These are phyloP conservation scores for Zingel zingel DNA, from an alignment of 2,113 vertebrate genomes.

Conservation along the genomic window DNA sequence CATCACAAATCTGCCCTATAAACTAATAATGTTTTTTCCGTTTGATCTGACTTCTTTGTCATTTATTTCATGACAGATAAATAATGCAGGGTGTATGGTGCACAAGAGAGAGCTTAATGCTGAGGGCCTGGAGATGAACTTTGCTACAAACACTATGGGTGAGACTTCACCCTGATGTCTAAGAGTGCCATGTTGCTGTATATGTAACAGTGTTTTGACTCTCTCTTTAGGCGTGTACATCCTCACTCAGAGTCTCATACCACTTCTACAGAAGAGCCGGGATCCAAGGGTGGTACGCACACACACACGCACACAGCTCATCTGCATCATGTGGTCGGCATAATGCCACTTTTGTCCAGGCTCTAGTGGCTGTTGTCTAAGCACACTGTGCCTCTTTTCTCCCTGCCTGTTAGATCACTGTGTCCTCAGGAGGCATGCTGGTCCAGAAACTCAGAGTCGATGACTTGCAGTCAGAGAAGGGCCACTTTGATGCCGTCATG, in stretches of 20 bases:
- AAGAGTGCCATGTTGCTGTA: background rate
- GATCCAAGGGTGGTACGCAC: conserved; percentile 82
- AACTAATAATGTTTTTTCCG: background rate
- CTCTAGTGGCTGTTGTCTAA: conserved; percentile 61
- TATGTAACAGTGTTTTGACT: background rate
- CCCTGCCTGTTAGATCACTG: conserved; percentile 78
- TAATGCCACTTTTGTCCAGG: conserved; percentile 66
- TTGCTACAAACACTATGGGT: conserved; percentile 85
- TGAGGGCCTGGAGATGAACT: conserved; percentile 82
- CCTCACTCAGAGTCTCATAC: conserved; percentile 83
- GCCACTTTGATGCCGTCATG: conserved; percentile 77
- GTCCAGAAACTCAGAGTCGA: conserved; percentile 79
- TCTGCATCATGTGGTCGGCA: conserved; percentile 54
- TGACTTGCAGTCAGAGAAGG: conserved; percentile 78
- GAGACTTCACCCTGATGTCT: conserved; percentile 27
- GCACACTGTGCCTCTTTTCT: conserved; percentile 54
- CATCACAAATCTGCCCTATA: background rate
- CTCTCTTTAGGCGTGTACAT: conserved; percentile 76
- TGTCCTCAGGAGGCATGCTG: conserved; percentile 85
- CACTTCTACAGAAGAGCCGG: conserved; percentile 81
- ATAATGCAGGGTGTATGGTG: conserved; percentile 84
- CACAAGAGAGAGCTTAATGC: conserved; percentile 77
- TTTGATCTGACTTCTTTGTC: background rate
- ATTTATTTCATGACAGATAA: conserved; percentile 72
- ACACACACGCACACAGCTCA: conserved; percentile 25